phyloP scores from a whole-genome alignment of 2,797 vertebrate genomes.

The Etheostoma nigrum region DNA sequence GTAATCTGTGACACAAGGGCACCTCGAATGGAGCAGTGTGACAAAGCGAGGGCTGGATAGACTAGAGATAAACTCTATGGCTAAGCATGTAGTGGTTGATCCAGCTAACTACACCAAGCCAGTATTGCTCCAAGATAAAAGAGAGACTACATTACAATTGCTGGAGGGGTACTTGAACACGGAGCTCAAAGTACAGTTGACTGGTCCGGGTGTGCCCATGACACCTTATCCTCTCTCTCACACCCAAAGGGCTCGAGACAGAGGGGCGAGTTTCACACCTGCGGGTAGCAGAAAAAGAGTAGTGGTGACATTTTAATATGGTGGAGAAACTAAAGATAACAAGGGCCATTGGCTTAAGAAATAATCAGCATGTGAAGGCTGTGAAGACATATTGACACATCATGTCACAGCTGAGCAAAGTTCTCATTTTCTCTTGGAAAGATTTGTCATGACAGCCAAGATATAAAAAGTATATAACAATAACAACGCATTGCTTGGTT shows the following conservation, averaged over 20 bases:
- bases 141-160: slow-evolving; percentile 50
- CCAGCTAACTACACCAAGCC: slow-evolving; percentile 10
- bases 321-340: slow-evolving; percentile 62
- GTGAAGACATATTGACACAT: slow-evolving; percentile 4
- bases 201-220: slow-evolving; percentile 70
- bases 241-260: slow-evolving; percentile 60
- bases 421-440: neutral
- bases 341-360: slow-evolving; percentile 64
- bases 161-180: slow-evolving; percentile 56
- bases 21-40: slow-evolving; percentile 20
- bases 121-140: slow-evolving; percentile 57
- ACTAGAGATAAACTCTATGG: slow-evolving; percentile 11
- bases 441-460: neutral
- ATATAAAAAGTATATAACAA: neutral
- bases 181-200: slow-evolving; percentile 56
- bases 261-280: slow-evolving; percentile 78
- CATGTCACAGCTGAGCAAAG: slow-evolving; percentile 34
- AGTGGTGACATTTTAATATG: slow-evolving; percentile 78
- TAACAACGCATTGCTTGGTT: neutral
- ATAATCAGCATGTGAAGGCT: slow-evolving; percentile 71
- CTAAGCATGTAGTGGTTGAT: slow-evolving; percentile 5
- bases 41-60: slow-evolving; percentile 30
- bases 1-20: slow-evolving; percentile 38
- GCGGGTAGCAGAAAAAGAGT: slow-evolving; percentile 75
- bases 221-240: slow-evolving; percentile 73